Evolutionary conservation across 2,797 vertebrate species (phyloP), one percentile per base, ranked within the genome.

Genomic region (Zenarchopterus dispar): DNA sequence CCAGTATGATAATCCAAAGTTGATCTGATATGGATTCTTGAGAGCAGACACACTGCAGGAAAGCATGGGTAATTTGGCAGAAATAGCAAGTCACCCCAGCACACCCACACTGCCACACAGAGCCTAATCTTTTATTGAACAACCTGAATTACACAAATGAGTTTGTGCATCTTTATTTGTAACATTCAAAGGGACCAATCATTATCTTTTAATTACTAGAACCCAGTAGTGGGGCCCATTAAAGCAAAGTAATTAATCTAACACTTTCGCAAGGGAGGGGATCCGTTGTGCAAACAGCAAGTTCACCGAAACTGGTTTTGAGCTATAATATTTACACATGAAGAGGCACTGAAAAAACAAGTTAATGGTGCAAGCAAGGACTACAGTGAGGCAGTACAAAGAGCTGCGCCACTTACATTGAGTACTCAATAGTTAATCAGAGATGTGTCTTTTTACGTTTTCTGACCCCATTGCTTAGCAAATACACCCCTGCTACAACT

Each of bases 151-250:
- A 90, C 86, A 89, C 85, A 90, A 87, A 88, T 81, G 76, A 84
- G 88, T 91, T 80, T 41, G 69, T 82, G 86, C 89, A 89, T 92
- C 92, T 93, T 92, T 93, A 91, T 91, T 92, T 87, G 81, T 87
- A 88, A 85, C 84, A 90, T 90, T 93, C 90, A 90, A 88, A 91
- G 88, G 90, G 84, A 85, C 91, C 86, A 92, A 90, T 93, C 91
- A 93, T 91, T 93, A 93, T 92, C 91, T 92, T 92, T 92, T 93
- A 93, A 93, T 93, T 93, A 93, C 89, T 89, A 82, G 77, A 75
- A 84, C 84, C 88, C 88, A 82, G 88, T 89, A 91, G 86, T 87
- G 82, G 84, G 84, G 75, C 76, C 88, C 86, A 91, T 92, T 91
- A 91, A 88, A 89, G 80, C 81, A 82, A 75, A 86, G 89, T 89